These are phyloP conservation scores for Sylvietta virens DNA, from an alignment of 2,113 vertebrate species.

Conservation along the genomic window DNA sequence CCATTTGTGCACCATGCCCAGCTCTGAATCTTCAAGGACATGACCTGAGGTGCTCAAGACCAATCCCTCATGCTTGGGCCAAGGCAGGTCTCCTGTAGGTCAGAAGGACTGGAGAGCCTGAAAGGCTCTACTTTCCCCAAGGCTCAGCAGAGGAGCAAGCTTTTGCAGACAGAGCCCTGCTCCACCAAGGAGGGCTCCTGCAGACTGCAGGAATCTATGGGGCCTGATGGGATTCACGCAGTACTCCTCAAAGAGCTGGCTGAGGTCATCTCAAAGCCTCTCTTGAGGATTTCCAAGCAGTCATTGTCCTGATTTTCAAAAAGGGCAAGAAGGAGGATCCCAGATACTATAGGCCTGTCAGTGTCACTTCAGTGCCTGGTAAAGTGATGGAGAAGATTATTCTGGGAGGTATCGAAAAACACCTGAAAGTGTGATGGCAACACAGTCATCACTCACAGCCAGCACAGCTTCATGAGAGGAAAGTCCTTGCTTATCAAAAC, in stretches of 20 bases:
- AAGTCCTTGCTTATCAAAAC: neutral
- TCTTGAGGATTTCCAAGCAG: neutral
- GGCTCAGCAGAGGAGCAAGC: neutral
- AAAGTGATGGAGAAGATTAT: neutral
- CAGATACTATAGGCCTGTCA: neutral
- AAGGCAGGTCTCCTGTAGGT: neutral
- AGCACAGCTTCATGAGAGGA: neutral
- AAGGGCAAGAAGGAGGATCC: neutral
- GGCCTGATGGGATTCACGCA: neutral
- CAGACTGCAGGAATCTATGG: too few relatives aligned
- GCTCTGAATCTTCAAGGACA: neutral
- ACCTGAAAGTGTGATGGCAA: neutral
- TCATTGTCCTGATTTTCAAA: neutral
- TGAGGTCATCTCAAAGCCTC: neutral
- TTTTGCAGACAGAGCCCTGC: neutral
- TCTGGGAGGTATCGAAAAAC: neutral
- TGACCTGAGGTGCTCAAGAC: neutral
- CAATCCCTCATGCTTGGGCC: neutral
- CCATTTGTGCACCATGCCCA: accelerated
- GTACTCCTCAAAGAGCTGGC: neutral
- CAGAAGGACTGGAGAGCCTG: neutral
- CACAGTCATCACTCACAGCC: neutral
- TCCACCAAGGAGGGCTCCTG: neutral
- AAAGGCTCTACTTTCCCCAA: neutral
- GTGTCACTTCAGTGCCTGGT: neutral